Evolutionary conservation across 1,140 invertebrate genomes (phyloP).

Genomic region (Musca vetustissima): DNA sequence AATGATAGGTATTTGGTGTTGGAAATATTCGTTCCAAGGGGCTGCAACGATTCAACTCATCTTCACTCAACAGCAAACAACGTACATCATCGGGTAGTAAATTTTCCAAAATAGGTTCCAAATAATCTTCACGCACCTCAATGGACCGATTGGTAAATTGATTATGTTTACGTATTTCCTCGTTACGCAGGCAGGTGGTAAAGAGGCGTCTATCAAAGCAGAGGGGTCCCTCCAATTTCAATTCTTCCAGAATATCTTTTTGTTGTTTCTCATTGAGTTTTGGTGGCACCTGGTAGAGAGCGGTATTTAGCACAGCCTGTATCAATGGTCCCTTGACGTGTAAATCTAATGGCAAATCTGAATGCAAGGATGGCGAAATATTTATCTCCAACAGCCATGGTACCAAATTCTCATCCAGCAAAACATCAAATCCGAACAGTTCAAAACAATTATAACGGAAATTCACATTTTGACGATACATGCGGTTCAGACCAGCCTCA

Average conservation of each 20-base stretch:
- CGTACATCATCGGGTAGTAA: slow-evolving; percentile 89
- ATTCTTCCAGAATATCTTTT: slow-evolving; percentile 53
- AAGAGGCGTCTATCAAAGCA: slow-evolving; percentile 70
- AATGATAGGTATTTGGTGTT: slow-evolving; percentile 70
- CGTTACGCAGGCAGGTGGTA: slow-evolving; percentile 64
- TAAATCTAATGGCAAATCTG: slow-evolving; percentile 86
- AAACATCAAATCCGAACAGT: slow-evolving; percentile 80
- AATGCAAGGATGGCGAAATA: slow-evolving; percentile 93
- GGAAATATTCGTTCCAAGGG: slow-evolving; percentile 89
- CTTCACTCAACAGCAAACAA: slow-evolving; percentile 85
- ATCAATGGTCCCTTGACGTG: slow-evolving; percentile 94
- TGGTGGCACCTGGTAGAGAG: slow-evolving; percentile 67
- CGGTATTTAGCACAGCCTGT: slow-evolving; percentile 87
- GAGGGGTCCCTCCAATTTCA: slow-evolving; percentile 59
- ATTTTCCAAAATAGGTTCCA: slow-evolving; percentile 72
- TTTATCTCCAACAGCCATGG: slow-evolving; percentile 97
- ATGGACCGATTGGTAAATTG: slow-evolving; percentile 62
- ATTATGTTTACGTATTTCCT: slow-evolving; percentile 67
- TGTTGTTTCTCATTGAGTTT: slow-evolving; percentile 57
- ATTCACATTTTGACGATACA: slow-evolving; percentile 70
- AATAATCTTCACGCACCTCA: slow-evolving; percentile 69
- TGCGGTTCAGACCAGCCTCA: slow-evolving; percentile 70
- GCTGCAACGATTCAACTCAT: slow-evolving; percentile 75
- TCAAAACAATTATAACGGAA: slow-evolving; percentile 80
- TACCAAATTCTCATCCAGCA: slow-evolving; percentile 79